Conservation (phyloP, 1,140 invertebrate species). For the Drosophila grimshawi region DNA sequence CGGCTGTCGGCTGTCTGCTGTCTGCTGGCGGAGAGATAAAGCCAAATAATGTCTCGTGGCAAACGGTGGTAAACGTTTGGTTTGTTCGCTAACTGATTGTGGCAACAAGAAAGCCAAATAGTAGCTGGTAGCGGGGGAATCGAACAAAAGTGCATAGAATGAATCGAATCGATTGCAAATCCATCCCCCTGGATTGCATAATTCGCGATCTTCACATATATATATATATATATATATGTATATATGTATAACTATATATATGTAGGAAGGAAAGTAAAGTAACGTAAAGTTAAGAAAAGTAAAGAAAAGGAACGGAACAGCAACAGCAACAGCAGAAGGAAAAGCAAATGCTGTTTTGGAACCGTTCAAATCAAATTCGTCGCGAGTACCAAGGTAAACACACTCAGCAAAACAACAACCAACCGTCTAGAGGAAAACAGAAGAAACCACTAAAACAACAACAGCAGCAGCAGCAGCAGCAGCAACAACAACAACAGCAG, state of each 20-base stretch:
- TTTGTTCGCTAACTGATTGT: slow-evolving; percentile 25
- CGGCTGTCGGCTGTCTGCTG: neutral
- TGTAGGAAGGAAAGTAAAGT: neutral
- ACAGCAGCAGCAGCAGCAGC: slow-evolving; percentile 9
- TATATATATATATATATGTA: too few relatives aligned
- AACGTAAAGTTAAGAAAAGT: neutral
- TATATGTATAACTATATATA: neutral
- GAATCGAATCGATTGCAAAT: slow-evolving; percentile 32
- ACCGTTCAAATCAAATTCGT: slow-evolving; percentile 44
- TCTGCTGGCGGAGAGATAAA: slow-evolving; percentile 11
- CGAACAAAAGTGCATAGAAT: slow-evolving; percentile 13
- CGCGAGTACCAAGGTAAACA: slow-evolving; percentile 47
- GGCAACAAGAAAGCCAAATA: slow-evolving; percentile 18
- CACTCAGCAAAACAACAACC: slow-evolving; percentile 13
- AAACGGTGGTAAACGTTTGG: slow-evolving; percentile 11
- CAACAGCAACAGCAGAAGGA: slow-evolving; percentile 7
- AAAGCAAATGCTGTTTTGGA: slow-evolving; percentile 14
- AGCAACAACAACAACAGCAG: slow-evolving; percentile 13
- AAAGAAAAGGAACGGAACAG: slow-evolving; percentile 10
- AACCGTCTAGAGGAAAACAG: slow-evolving; percentile 10
- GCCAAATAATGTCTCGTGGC: slow-evolving; percentile 41
- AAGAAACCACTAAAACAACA: slow-evolving; percentile 19
- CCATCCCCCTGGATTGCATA: slow-evolving; percentile 19
- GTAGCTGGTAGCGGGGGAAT: neutral
- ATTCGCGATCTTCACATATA: slow-evolving; percentile 9